These are phyloP conservation scores for Thalassaphorura encarpata DNA, from an alignment of 1,140 invertebrate species.

Conservation along the genomic window DNA sequence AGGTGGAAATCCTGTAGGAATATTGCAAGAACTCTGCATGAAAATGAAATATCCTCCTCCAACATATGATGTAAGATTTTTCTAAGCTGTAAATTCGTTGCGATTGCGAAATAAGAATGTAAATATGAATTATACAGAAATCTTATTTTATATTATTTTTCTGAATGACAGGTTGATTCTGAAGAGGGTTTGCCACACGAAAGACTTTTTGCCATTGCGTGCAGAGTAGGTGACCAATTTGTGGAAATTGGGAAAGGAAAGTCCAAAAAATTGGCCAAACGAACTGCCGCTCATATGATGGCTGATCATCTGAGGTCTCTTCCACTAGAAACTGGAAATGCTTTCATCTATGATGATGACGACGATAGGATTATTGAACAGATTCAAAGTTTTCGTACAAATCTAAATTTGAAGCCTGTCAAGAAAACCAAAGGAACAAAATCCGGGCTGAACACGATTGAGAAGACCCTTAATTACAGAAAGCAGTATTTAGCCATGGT, in stretches of 20 bases:
- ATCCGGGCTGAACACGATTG: not conserved
- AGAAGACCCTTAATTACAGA: not conserved
- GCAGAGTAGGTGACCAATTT: conserved; percentile 64
- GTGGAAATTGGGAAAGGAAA: conserved; percentile 55
- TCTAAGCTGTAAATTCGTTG: not conserved
- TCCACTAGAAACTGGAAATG: conserved; percentile 52
- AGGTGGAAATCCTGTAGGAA: conserved; percentile 70
- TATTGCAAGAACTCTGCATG: conserved; percentile 93
- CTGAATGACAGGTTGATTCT: conserved; percentile 38
- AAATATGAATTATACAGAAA: not conserved
- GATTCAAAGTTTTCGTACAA: not conserved
- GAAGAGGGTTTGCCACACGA: conserved; percentile 87
- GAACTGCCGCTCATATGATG: conserved; percentile 88
- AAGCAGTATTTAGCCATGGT: not conserved
- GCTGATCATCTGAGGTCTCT: conserved; percentile 67
- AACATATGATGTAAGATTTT: conserved; percentile 64
- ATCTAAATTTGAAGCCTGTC: not conserved
- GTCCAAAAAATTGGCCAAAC: conserved; percentile 91
- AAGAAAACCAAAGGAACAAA: not conserved
- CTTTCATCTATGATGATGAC: conserved; percentile 40
- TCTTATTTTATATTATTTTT: not conserved
- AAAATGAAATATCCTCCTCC: conserved; percentile 87
- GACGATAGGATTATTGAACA: conserved; percentile 36
- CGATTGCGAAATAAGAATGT: not conserved
- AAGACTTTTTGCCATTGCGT: conserved; percentile 83